Evolutionary conservation across 2,888 invertebrate species (phyloP).

Genomic region (Autographa gamma): DNA sequence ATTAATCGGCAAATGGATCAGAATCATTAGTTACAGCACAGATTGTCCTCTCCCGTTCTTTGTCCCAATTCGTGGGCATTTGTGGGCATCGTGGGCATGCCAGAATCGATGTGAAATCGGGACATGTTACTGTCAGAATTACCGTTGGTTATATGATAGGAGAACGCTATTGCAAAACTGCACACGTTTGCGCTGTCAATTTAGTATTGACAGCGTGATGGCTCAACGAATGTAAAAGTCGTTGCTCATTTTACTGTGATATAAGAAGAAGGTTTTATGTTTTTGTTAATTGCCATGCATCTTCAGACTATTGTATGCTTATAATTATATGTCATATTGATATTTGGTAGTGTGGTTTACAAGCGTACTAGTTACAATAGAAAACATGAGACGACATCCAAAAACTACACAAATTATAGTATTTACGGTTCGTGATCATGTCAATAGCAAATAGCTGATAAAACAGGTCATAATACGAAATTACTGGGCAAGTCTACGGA

Average conservation of each 20-base stretch:
- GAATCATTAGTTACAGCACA: neutral
- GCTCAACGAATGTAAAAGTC: neutral
- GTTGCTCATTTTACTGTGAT: neutral
- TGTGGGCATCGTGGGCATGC: neutral
- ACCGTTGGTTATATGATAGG: neutral
- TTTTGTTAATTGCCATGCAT: too few relatives aligned
- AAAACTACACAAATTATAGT: too few relatives aligned
- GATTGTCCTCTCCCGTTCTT: neutral
- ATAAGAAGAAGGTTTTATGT: neutral
- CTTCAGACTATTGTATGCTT: too few relatives aligned
- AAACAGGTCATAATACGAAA: neutral
- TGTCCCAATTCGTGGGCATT: constrained; percentile 1
- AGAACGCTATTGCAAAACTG: neutral
- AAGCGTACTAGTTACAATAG: too few relatives aligned
- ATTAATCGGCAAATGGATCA: constrained; percentile 3
- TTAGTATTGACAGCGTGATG: neutral
- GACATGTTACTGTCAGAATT: neutral
- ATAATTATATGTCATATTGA: too few relatives aligned
- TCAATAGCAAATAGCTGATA: neutral
- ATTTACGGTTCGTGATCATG: neutral
- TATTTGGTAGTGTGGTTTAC: too few relatives aligned
- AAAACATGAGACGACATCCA: too few relatives aligned
- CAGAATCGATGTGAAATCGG: neutral
- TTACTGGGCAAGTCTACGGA: neutral
- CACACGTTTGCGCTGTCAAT: neutral